These are phyloP conservation scores for Clarias gariepinus DNA, from an alignment of 2,113 vertebrate genomes.

Conservation along the genomic window DNA sequence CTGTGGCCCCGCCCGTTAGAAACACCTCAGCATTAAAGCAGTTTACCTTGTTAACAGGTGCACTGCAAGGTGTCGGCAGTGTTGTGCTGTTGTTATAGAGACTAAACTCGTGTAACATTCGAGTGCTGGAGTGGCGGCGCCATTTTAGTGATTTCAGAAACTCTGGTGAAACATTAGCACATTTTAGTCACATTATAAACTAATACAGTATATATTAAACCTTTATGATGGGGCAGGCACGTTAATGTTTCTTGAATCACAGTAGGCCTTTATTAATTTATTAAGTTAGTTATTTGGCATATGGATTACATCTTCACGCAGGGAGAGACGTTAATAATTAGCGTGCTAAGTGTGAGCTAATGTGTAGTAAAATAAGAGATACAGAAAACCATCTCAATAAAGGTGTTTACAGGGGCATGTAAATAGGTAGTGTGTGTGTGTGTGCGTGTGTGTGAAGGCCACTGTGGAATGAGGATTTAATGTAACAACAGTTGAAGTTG, in stretches of 20 bases:
- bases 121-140: not conserved
- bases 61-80: not conserved
- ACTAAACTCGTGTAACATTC: not conserved
- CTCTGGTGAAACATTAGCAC: not conserved
- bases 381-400: no score
- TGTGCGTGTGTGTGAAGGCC: no score
- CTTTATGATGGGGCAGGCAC: not conserved
- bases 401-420: no score
- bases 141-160: not conserved
- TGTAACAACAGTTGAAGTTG: not conserved
- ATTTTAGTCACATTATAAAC: not conserved
- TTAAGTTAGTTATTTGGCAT: not conserved
- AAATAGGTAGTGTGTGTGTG: no score
- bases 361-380: no score
- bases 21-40: not conserved
- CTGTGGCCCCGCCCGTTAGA: not conserved
- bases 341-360: not conserved
- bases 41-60: not conserved
- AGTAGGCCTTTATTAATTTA: not conserved
- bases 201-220: not conserved
- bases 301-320: not conserved
- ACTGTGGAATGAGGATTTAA: no score
- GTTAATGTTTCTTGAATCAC: not conserved
- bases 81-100: not conserved
- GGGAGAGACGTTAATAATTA: not conserved